A percentile compares a stretch with the other conserved stretches of the same genome.
phyloP scores from a whole-genome alignment of 2,113 vertebrate genomes.

The Coryphaenoides rupestris region DNA sequence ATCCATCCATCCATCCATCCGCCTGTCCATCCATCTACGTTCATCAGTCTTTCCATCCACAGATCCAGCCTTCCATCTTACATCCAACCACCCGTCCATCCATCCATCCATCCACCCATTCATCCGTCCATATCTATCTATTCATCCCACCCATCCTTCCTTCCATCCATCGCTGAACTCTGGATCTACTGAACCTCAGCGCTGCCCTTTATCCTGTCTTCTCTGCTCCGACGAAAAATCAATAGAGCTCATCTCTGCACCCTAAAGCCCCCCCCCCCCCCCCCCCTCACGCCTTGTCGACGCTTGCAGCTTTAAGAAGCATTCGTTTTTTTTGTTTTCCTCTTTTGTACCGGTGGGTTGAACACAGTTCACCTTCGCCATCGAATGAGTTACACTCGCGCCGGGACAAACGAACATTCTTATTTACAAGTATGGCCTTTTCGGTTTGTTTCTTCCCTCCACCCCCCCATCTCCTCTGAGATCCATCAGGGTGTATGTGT shows the following conservation, averaged over 20 bases:
- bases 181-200: conserved; percentile 48
- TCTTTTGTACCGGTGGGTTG: neutral
- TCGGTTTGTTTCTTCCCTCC: conserved; percentile 35
- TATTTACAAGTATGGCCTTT: conserved; percentile 49
- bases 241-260: conserved; percentile 55
- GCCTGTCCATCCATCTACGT: no score
- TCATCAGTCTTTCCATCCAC: no score
- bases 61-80: no score
- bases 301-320: neutral
- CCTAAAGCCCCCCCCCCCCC: conserved; percentile 26
- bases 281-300: neutral
- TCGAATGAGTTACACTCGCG: conserved; percentile 38
- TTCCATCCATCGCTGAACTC: conserved; percentile 36
- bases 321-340: neutral
- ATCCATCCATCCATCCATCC: no score
- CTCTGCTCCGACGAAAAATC: conserved; percentile 34
- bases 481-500: no score
- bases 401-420: conserved; percentile 30
- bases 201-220: no score
- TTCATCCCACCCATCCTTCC: no score
- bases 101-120: no score
- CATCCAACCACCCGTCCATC: no score
- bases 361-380: conserved; percentile 54
- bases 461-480: neutral
- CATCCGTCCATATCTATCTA: no score